Evolutionary conservation across 2,888 invertebrate species (phyloP), one percentile per base, ranked within the genome.

Genomic region (Scaptomyza cyrtandrae): DNA sequence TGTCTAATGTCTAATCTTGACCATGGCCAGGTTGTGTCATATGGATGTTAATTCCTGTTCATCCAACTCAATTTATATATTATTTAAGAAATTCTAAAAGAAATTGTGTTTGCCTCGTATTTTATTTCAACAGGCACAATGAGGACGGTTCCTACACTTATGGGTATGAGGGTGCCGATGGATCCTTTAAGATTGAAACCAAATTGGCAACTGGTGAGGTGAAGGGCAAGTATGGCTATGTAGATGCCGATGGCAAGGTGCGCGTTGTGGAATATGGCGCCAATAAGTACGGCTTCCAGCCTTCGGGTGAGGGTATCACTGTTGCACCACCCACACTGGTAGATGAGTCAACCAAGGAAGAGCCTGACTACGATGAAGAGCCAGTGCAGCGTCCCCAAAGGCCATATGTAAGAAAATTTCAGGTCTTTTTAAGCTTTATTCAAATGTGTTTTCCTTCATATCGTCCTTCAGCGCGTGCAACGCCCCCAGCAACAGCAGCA

Each of bases 81-180:
- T 24, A 24, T 24, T 24, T 24, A 24, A 24, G 3, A 24, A 1
- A 24, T 24, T 24, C 24, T 24, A 2, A 24, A 24, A 24, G 11
- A n/a, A n/a, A 3, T 10, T 33, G 2, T 11, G 11, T 13, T 13
- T 35, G 33, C 0, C 37, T n/a, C 3, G 3, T n/a, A 37, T n/a
- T 37, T 9, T 0, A 14, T 6, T 14, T 14, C 0, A 14, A 39
- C 92, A 96, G 96, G 90, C 97, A 97, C 93, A 97, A 97, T 86
- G 97, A 97, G 90, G 97, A 97, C 90, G 97, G 97, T 57, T 97
- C 97, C 0, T 98, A 98, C 92, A 97, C 97, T 0, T 97, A 97
- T 88, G 97, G 97, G 0, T 97, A 97, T 91, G 97, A 97, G 90
- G 96, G 96, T 3, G 97, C 95, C 33, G 97, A 98, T 90, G 97